Evolutionary conservation across 2,113 vertebrate genomes (phyloP).

Genomic region (Picathartes gymnocephalus): DNA sequence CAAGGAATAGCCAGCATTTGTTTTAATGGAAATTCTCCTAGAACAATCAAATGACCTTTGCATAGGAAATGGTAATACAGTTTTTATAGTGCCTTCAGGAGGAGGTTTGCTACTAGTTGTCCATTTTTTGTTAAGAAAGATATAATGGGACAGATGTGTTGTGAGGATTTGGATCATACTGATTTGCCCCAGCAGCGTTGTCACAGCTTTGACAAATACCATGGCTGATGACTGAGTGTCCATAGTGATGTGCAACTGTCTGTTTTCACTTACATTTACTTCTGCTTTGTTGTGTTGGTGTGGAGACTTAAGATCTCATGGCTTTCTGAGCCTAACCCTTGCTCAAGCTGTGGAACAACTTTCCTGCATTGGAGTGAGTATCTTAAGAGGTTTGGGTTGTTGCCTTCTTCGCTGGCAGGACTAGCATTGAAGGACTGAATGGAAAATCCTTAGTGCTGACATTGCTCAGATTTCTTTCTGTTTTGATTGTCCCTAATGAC

Average conservation of each 20-base stretch:
- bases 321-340: background rate
- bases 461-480: background rate
- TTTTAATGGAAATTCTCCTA: background rate
- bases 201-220: background rate
- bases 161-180: background rate
- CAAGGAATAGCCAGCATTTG: background rate
- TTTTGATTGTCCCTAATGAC: background rate
- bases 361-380: background rate
- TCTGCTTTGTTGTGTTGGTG: background rate
- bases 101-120: background rate
- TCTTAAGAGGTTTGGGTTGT: background rate
- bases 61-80: background rate
- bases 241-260: background rate
- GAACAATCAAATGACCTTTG: background rate
- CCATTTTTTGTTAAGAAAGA: background rate
- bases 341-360: background rate
- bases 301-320: background rate
- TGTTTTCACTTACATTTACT: background rate
- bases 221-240: background rate
- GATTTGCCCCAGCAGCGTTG: rapidly evolving
- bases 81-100: background rate
- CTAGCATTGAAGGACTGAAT: background rate
- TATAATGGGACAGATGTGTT: rapidly evolving
- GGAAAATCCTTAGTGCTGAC: background rate
- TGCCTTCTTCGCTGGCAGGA: background rate